Conservation (phyloP, 2,113 vertebrate species). For the Neopipo cinnamomea region DNA sequence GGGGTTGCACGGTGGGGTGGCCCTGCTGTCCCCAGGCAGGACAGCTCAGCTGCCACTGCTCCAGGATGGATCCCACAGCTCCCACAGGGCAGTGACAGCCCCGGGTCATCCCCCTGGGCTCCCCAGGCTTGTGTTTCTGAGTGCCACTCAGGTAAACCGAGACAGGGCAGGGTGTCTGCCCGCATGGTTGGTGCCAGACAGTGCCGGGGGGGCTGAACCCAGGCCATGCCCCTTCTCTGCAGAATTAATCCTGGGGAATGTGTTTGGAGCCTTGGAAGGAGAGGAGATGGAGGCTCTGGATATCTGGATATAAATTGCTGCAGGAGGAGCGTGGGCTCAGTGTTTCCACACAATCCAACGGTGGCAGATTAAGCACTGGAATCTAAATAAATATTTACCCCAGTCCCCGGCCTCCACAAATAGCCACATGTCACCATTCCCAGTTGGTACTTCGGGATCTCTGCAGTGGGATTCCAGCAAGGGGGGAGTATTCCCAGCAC, state of each 20-base stretch:
- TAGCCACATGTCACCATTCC: not conserved
- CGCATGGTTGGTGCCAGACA: not conserved
- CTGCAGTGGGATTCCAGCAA: not conserved
- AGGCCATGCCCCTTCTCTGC: not conserved
- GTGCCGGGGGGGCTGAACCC: not conserved
- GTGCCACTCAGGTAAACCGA: accelerated
- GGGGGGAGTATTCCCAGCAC: not conserved
- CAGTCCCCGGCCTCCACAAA: not conserved
- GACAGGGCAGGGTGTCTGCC: not conserved
- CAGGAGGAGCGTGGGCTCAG: not conserved
- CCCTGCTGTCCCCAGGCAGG: not conserved
- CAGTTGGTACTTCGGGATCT: not conserved
- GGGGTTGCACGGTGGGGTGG: not conserved
- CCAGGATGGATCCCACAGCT: not conserved
- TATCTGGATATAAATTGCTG: not conserved
- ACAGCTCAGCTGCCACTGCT: not conserved
- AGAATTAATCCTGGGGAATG: not conserved
- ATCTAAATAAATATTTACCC: not conserved
- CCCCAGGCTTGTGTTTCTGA: not conserved
- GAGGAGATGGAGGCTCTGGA: not conserved
- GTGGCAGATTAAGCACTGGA: not conserved
- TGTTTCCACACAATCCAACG: not conserved
- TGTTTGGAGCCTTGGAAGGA: not conserved
- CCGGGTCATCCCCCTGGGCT: not conserved
- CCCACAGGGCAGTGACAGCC: not conserved